A percentile compares a stretch with the other conserved stretches of the same genome.
These are phyloP conservation scores for Syrista parreyssii DNA, from an alignment of 2,888 invertebrate genomes.

Conservation along the genomic window DNA sequence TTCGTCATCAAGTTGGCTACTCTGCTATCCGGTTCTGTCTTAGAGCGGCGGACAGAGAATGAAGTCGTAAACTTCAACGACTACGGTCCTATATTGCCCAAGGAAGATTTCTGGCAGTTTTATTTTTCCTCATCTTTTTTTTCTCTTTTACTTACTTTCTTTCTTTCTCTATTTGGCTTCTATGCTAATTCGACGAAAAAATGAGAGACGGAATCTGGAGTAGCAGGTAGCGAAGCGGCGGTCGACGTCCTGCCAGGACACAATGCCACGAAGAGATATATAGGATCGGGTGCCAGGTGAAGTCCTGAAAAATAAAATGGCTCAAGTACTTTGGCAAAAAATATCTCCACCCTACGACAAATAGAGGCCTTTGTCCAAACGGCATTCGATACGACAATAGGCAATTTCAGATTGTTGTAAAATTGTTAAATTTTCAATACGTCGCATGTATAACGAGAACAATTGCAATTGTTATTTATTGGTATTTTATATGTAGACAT, in stretches of 20 bases:
- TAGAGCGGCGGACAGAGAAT: constrained; percentile 2
- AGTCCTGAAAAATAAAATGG: constrained; percentile 5
- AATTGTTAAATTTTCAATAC: background rate
- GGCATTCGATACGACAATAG: background rate
- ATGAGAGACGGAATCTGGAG: constrained; percentile 42
- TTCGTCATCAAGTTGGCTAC: background rate
- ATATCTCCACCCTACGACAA: background rate
- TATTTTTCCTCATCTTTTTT: background rate
- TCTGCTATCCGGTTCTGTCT: background rate
- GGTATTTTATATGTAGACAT: background rate
- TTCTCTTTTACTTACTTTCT: constrained; percentile 1
- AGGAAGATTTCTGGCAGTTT: background rate
- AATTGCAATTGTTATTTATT: background rate
- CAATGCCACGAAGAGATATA: constrained; percentile 51
- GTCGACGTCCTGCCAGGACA: constrained; percentile 41
- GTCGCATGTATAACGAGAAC: background rate
- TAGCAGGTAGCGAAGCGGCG: constrained; percentile 55
- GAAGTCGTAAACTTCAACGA: constrained; percentile 21
- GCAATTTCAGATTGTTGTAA: background rate
- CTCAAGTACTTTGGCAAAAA: background rate
- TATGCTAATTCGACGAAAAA: constrained; percentile 24
- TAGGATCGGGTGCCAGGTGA: constrained; percentile 35
- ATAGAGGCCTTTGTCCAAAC: background rate
- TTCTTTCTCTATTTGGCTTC: background rate
- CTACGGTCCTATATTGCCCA: background rate